These are phyloP conservation scores for Chymomyza costata DNA, from an alignment of 1,140 invertebrate species.

Conservation along the genomic window DNA sequence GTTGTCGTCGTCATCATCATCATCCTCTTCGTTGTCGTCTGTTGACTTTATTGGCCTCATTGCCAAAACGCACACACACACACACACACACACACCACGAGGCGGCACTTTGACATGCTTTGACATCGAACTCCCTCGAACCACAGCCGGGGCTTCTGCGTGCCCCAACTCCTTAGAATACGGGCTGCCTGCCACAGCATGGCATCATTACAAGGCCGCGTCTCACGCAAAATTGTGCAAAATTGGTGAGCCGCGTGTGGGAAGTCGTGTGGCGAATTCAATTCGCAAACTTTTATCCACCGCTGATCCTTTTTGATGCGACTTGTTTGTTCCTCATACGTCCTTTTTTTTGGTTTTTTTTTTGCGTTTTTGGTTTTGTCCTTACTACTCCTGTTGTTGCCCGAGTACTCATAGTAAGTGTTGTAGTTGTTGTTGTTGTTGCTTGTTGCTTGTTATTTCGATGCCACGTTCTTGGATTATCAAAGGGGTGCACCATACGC, in stretches of 20 bases:
- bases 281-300: constrained; percentile 69
- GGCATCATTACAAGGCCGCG: constrained; percentile 68
- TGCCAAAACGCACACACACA: constrained; percentile 36
- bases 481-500: constrained; percentile 30
- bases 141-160: constrained; percentile 1
- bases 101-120: constrained; percentile 61
- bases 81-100: constrained; percentile 21
- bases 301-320: constrained; percentile 42
- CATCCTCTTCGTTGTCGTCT: constrained; percentile 5
- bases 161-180: too few relatives aligned
- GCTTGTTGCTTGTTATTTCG: too few relatives aligned
- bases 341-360: constrained; percentile 16
- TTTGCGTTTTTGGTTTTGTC: too few relatives aligned
- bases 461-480: too few relatives aligned
- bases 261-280: constrained; percentile 74
- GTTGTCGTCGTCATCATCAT: not conserved
- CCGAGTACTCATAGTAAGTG: too few relatives aligned
- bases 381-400: constrained; percentile 8
- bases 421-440: too few relatives aligned
- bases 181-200: constrained; percentile 33
- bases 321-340: not conserved
- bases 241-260: constrained; percentile 74
- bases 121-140: constrained; percentile 46
- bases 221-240: constrained; percentile 72
- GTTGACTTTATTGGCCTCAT: constrained; percentile 69